These are phyloP conservation scores for Zelleria hepariella DNA, from an alignment of 2,888 invertebrate genomes.

Conservation along the genomic window DNA sequence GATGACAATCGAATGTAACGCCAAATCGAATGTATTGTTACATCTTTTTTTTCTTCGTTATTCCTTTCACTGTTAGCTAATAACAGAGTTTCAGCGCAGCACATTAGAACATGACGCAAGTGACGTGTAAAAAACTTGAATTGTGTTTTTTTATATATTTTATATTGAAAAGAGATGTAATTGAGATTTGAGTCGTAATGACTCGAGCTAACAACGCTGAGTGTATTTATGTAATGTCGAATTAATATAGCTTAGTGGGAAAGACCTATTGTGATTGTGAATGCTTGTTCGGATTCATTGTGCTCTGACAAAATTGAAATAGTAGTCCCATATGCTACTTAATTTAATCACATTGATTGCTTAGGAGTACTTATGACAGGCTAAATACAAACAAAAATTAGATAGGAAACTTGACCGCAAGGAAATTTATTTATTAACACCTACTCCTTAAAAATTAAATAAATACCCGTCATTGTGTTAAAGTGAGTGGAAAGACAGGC, in stretches of 20 bases:
- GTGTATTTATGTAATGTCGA: neutral
- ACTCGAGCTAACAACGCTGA: neutral
- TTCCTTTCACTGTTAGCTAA: neutral
- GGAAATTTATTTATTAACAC: no score
- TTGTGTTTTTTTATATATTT: neutral
- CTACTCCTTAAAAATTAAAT: no score
- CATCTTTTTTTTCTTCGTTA: neutral
- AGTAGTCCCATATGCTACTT: no score
- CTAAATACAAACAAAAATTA: neutral
- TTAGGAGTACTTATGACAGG: no score
- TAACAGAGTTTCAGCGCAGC: neutral
- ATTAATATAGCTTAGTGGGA: neutral
- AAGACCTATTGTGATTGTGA: neutral
- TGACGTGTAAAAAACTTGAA: neutral
- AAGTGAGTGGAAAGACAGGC: no score
- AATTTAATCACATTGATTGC: no score
- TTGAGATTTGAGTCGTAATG: neutral
- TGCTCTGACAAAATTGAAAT: neutral
- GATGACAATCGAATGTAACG: no score
- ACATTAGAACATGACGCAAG: neutral
- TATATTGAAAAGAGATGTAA: neutral
- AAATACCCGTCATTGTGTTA: no score
- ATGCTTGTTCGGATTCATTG: neutral
- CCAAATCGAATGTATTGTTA: no score
- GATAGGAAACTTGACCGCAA: no score